phyloP scores from a whole-genome alignment of 2,113 vertebrate genomes.

The Thryonomys swinderianus region DNA sequence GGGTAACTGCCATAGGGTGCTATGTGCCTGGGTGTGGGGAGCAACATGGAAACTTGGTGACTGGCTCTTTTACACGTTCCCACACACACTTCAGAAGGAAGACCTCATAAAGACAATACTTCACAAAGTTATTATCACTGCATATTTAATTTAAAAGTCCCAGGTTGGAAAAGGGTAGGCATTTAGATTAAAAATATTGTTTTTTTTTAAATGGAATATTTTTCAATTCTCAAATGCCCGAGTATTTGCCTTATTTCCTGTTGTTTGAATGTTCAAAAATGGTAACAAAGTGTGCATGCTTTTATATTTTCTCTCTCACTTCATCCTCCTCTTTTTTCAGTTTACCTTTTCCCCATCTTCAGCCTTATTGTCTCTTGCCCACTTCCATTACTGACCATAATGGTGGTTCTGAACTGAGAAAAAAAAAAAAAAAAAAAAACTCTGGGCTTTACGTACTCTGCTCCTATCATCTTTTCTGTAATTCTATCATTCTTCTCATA shows the following conservation, averaged over 20 bases:
- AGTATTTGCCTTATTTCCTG: not conserved
- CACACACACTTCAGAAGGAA: slow-evolving; percentile 5
- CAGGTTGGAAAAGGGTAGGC: not conserved
- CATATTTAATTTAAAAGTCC: not conserved
- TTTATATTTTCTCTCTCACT: not conserved
- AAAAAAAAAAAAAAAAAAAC: not conserved
- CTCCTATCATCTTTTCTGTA: accelerated
- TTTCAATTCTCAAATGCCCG: not conserved
- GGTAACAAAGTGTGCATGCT: not conserved
- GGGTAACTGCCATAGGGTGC: not conserved
- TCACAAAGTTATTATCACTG: slow-evolving; percentile 3
- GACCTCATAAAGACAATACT: not conserved
- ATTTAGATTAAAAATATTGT: not conserved
- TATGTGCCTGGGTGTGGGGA: accelerated
- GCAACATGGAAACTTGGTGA: not conserved
- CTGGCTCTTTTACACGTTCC: not conserved
- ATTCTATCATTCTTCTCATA: not conserved
- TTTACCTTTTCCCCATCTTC: not conserved
- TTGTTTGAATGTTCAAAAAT: not conserved
- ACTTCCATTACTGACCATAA: not conserved
- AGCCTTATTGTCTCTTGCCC: not conserved
- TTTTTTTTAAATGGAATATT: not conserved
- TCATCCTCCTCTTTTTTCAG: not conserved
- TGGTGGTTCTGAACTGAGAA: not conserved
- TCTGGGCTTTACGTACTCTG: not conserved